These are phyloP conservation scores for Thaumatotibia leucotreta DNA, from an alignment of 1,140 invertebrate species.

Conservation along the genomic window DNA sequence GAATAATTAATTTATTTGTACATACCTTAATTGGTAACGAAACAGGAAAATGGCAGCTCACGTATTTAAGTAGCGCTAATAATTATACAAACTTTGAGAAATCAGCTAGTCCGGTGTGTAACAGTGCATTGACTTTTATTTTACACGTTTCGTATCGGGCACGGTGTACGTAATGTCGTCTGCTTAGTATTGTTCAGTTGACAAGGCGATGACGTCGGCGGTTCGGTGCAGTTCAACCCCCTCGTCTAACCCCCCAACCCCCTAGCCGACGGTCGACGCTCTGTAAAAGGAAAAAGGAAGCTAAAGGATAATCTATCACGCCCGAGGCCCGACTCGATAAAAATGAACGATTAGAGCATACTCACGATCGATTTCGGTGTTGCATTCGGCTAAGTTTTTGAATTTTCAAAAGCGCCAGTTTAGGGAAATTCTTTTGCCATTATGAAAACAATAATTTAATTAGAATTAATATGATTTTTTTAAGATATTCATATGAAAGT, in stretches of 20 bases:
- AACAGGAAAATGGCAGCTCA: no score
- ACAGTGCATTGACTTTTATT: neutral
- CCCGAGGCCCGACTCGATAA: constrained; percentile 68
- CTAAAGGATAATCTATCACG: constrained; percentile 73
- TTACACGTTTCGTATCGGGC: neutral
- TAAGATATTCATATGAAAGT: no score
- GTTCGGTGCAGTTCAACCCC: constrained; percentile 46
- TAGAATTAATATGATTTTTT: no score
- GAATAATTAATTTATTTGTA: no score
- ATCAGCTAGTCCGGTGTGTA: no score
- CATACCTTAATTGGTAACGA: no score
- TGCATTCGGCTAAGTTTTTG: constrained; percentile 23
- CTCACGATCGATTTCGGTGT: constrained; percentile 45
- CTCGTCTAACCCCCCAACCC: constrained; percentile 28
- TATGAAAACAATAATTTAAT: no score
- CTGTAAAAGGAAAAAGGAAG: constrained; percentile 72
- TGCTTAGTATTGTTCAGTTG: constrained; percentile 73
- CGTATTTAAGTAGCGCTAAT: no score
- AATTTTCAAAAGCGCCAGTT: neutral
- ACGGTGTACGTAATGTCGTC: constrained; percentile 57
- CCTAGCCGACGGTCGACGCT: constrained; percentile 66
- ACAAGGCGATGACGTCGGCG: constrained; percentile 69
- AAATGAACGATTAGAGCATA: constrained; percentile 68
- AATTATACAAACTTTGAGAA: no score
- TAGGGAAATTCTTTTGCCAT: no score